Percentiles rank a stretch among this genome's conserved stretches.
phyloP scores from a whole-genome alignment of 2,888 invertebrate genomes.

The Scaptomyza cyrtandrae region DNA sequence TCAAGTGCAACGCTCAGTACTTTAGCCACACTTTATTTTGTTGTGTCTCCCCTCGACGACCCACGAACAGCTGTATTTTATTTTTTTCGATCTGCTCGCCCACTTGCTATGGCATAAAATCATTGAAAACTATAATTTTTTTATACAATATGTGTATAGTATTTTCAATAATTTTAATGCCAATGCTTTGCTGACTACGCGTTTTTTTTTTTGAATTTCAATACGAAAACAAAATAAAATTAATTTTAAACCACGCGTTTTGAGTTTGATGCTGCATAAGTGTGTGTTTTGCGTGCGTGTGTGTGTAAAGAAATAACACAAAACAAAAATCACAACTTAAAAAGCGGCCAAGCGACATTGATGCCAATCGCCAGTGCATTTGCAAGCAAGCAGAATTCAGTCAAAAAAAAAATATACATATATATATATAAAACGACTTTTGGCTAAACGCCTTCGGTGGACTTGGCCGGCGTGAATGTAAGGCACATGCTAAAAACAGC shows the following conservation, averaged over 20 bases:
- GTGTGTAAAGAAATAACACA: conserved; percentile 37
- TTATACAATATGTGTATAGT: conserved; percentile 21
- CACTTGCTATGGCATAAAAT: conserved; percentile 52
- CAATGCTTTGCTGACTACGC: conserved; percentile 66
- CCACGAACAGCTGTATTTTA: conserved; percentile 60
- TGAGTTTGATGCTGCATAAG: conserved; percentile 34
- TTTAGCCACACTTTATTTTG: conserved; percentile 13
- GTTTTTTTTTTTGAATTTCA: conserved; percentile 46
- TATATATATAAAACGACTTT: conserved; percentile 23
- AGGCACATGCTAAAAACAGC: conserved; percentile 63
- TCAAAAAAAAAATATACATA: conserved; percentile 7
- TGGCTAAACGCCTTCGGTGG: conserved; percentile 73
- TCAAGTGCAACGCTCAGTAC: conserved; percentile 65
- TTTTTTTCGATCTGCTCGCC: conserved; percentile 46
- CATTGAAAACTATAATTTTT: conserved; percentile 59
- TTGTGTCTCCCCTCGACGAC: conserved; percentile 8
- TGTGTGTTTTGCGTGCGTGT: conserved; percentile 15
- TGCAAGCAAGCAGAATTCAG: conserved; percentile 31
- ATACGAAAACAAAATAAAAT: conserved; percentile 23
- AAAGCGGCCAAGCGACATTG: conserved; percentile 80
- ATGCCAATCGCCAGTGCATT: conserved; percentile 74
- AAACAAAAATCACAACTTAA: conserved; percentile 44
- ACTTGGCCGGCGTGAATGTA: conserved; percentile 42
- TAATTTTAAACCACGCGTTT: conserved; percentile 67
- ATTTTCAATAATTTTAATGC: conserved; percentile 64